Percentiles rank a stretch among this genome's conserved stretches.
Conservation (phyloP, 2,888 invertebrate species). For the Lycia hirtaria region DNA sequence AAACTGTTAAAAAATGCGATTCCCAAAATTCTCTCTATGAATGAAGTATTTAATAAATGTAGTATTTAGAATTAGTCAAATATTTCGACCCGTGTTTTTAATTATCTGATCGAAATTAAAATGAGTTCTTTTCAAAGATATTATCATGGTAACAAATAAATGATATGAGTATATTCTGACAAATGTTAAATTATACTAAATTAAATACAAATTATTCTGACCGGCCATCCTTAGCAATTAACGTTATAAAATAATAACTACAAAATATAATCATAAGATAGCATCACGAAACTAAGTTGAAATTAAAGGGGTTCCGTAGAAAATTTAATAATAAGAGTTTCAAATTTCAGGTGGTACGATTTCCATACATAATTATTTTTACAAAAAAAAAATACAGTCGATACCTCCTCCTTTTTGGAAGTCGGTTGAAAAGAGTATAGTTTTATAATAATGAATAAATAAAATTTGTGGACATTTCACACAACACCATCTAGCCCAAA, state of each 20-base stretch:
- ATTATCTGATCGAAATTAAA: slow-evolving; percentile 13
- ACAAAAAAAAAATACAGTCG: too few relatives aligned
- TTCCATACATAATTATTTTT: too few relatives aligned
- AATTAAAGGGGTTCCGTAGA: slow-evolving; percentile 18
- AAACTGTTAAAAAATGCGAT: too few relatives aligned
- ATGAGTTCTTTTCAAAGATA: slow-evolving; percentile 6
- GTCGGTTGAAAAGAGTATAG: too few relatives aligned
- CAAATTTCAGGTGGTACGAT: too few relatives aligned
- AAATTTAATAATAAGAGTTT: slow-evolving; percentile 8
- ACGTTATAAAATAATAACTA: slow-evolving; percentile 33
- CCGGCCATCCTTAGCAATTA: slow-evolving; percentile 37
- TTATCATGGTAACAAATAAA: slow-evolving; percentile 26
- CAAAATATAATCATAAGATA: slow-evolving; percentile 28
- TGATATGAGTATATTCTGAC: slow-evolving; percentile 15
- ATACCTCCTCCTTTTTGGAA: too few relatives aligned
- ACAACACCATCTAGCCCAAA: too few relatives aligned
- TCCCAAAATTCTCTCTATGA: too few relatives aligned
- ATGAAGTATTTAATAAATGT: background rate
- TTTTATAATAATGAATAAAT: too few relatives aligned
- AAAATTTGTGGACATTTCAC: too few relatives aligned
- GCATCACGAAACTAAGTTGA: slow-evolving; percentile 8
- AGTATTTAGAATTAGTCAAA: slow-evolving; percentile 2
- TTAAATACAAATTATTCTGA: slow-evolving; percentile 31
- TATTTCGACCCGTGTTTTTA: slow-evolving; percentile 4
- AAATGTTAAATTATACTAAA: slow-evolving; percentile 35